phyloP scores from a whole-genome alignment of 2,888 invertebrate species.

The Callyntrura guangdongensis region DNA sequence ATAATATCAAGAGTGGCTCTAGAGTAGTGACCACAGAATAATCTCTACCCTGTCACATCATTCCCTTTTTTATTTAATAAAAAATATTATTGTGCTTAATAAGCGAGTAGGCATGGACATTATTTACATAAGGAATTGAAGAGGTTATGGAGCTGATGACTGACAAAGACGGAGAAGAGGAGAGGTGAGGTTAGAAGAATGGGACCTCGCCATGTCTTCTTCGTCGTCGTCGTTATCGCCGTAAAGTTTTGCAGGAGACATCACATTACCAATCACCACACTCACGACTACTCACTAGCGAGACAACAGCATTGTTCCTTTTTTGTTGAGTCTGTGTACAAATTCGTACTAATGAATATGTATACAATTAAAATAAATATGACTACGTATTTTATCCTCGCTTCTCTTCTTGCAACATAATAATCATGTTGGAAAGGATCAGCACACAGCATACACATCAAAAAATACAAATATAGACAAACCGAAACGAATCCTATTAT shows the following conservation, averaged over 20 bases:
- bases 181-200: slow-evolving; percentile 41
- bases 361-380: slow-evolving; percentile 37
- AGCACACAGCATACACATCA: neutral
- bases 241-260: neutral
- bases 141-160: neutral
- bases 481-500: slow-evolving; percentile 55
- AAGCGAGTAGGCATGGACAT: neutral
- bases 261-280: no score
- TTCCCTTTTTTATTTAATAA: slow-evolving; percentile 32
- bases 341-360: slow-evolving; percentile 54
- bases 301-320: slow-evolving; percentile 33
- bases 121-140: slow-evolving; percentile 29
- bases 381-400: neutral
- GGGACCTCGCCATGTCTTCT: neutral
- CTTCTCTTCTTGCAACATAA: neutral
- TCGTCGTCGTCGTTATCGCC: neutral
- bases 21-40: neutral
- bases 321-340: slow-evolving; percentile 24
- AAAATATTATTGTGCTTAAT: slow-evolving; percentile 23
- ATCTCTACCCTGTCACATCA: neutral
- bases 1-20: neutral
- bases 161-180: neutral
- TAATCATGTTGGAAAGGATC: neutral
- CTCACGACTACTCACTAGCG: neutral
- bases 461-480: slow-evolving; percentile 50